Conservation (phyloP, 2,797 vertebrate genomes). For the Oreortyx pictus region DNA sequence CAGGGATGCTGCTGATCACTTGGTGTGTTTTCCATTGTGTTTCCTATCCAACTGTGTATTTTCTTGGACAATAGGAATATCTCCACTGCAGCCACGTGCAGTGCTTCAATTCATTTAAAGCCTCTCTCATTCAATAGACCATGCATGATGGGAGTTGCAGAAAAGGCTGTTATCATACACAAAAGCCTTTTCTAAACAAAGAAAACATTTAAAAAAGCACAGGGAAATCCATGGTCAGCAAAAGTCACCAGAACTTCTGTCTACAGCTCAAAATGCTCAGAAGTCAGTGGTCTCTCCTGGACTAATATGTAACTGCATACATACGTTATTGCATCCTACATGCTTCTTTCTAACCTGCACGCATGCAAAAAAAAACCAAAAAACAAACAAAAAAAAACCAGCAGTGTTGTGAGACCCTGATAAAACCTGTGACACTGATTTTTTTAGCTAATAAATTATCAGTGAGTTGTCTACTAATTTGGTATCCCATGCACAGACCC, state of each 20-base stretch:
- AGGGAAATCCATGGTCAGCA: neutral
- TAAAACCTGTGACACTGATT: neutral
- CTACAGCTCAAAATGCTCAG: neutral
- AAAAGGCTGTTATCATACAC: neutral
- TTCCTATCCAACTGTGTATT: neutral
- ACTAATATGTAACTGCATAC: neutral
- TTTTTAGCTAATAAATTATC: neutral
- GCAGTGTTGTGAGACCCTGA: neutral
- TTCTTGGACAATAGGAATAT: fast-evolving
- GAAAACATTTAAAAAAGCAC: neutral
- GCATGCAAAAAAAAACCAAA: neutral
- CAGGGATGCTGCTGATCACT: neutral
- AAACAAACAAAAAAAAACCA: neutral
- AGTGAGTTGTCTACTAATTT: neutral
- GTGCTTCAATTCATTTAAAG: neutral
- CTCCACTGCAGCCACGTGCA: neutral
- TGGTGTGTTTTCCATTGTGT: neutral
- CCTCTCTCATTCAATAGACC: neutral
- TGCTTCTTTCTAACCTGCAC: neutral
- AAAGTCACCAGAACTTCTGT: neutral
- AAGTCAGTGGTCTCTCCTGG: neutral
- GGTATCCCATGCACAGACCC: neutral
- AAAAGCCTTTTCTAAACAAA: neutral
- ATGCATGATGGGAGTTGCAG: neutral
- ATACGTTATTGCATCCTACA: neutral